Base-by-base conservation (phyloP, 2,113 vertebrate species). In the Corythaixoides concolor region DNA sequence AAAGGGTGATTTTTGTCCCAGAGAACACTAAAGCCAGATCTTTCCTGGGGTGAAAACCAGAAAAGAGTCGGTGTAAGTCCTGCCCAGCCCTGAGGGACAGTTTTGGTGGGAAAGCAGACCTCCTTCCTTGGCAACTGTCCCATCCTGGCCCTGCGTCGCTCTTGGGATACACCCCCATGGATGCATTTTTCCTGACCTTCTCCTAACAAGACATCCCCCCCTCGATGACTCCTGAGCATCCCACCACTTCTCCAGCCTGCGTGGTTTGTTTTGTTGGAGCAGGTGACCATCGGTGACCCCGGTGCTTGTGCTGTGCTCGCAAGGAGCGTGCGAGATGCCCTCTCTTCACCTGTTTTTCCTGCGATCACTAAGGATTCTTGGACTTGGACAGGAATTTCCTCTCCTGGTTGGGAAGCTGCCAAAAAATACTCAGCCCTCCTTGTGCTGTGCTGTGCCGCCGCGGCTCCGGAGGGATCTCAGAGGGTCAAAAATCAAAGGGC, bases 381-480 rank as follows among this genome's bases (percentile, higher is more conserved):
- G 85, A 63, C 81, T 70, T 17, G 50, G 67, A 53, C 0, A 23
- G 90, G 93, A 47, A 73, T 94, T 96, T 80, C 59, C 79, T 88
- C 53, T 53, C n/a, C n/a, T 15, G 19, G 9, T 14, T 67, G 91
- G 70, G 85, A 50, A 93, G 70, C 50, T 79, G 91, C 74, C 93
- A 62, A 52, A 73, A 73, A 43, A 3, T 58, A 14, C 15, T 63
- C 37, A 59, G 6, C 18, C 11, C 9, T 9, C 35, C 21, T 64
- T 11, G 23, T 11, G 28, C 47, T 1, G 1, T 5, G 56, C 35
- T 1, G 9, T 13, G 27, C 23, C 3, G 1, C 43, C 2, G 2
- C 1, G 5, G 39, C 75, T 72, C n/a, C 0, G 1, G 41, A 58
- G 68, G 7, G 7, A 32, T 15, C 49, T 33, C 2, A 15, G 49